These are phyloP conservation scores for Globia sparganii DNA, from an alignment of 2,888 invertebrate species.

Conservation along the genomic window DNA sequence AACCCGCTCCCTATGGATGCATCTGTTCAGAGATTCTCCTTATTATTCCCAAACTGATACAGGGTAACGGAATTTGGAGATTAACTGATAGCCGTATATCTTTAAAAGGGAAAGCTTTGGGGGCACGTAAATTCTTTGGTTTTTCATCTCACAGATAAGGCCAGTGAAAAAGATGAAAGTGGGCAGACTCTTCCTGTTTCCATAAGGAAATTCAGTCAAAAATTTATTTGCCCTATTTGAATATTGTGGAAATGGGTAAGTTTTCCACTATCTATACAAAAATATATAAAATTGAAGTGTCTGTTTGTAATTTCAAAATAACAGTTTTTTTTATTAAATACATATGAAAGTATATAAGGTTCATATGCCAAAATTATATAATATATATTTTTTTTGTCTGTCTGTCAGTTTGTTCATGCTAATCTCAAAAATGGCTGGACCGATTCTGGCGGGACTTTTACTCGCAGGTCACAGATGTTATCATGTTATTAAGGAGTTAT, in stretches of 20 bases:
- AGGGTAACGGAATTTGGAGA: constrained; percentile 47
- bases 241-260: background rate
- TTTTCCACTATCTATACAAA: background rate
- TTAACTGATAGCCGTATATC: constrained; percentile 45
- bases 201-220: background rate
- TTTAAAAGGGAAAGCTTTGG: constrained; percentile 17
- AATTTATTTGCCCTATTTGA: background rate
- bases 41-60: constrained; percentile 50
- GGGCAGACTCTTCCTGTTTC: too few species aligned
- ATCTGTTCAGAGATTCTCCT: constrained; percentile 47
- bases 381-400: too few species aligned
- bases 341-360: too few species aligned
- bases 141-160: background rate
- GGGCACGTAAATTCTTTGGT: constrained; percentile 14
- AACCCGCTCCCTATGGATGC: constrained; percentile 60
- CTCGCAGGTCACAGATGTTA: too few species aligned
- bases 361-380: too few species aligned
- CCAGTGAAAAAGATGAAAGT: background rate
- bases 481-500: too few species aligned
- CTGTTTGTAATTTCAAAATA: too few species aligned
- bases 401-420: too few species aligned
- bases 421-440: too few species aligned
- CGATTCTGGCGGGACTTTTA: too few species aligned
- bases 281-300: too few species aligned
- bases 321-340: too few species aligned